Base-by-base conservation (phyloP, 2,113 vertebrate genomes). In the Poeciliopsis prolifica region DNA sequence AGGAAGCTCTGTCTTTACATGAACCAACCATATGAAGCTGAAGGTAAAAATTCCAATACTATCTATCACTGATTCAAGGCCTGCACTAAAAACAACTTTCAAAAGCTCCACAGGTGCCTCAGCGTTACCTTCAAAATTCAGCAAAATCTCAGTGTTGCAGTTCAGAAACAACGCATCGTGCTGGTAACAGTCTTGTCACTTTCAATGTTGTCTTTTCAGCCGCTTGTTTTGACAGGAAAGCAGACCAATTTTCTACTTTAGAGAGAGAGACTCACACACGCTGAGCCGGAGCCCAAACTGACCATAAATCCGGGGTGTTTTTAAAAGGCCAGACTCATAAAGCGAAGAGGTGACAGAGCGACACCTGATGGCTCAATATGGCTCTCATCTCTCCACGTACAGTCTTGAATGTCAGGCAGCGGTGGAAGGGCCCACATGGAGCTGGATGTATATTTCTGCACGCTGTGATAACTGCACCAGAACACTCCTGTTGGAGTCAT, bases 241-340 rank as follows among this genome's bases (percentile, higher is more conserved):
- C 2, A 69, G 79, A 73, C 58, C 29, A 8, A 70, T 78, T 77
- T 78, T 73, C 40, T 72, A 29, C 62, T 70, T 61, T 35, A 75
- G 61, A 79, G 74, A 54, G 40, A 71, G 72, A 74, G 35, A 10
- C 22, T 58, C 51, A 58, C 51, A 58, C 78, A 75, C 70, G 74
- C 28, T 80, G 79, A 83, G 84, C 80, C 72, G 78, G 82, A 35
- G 79, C 77, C 78, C 78, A 81, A 90, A 87, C 89, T 85, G 78
- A 81, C 89, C 81, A 89, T 91, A 91, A 92, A 92, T 90, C 81
- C 72, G 72, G 54, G 42, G 68, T 90, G 87, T 89, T 93, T 91
- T 91, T 86, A 88, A 92, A 89, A 88, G 86, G 80, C 87, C 85
- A 86, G 86, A 86, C 80, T 80, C 86, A 85, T 89, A 90, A 91